Percentiles rank a stretch among this genome's conserved stretches.
Conservation (phyloP, 2,797 vertebrate species). For the Antennarius maculatus region DNA sequence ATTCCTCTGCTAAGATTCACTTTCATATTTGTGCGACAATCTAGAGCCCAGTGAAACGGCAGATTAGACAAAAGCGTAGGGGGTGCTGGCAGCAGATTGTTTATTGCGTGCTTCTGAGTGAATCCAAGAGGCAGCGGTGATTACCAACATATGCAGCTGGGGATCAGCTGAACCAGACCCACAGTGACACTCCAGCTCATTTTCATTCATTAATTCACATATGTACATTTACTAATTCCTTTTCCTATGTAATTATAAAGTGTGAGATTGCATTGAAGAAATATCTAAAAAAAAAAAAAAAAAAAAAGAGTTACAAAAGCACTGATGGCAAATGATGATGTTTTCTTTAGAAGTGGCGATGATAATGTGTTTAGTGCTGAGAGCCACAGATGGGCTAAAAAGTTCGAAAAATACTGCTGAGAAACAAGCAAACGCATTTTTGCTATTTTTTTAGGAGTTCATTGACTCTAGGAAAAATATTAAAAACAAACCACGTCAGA, state of each 20-base stretch:
- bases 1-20: slow-evolving; percentile 68
- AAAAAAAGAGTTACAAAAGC: slow-evolving; percentile 25
- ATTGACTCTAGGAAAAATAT: neutral
- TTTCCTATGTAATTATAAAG: slow-evolving; percentile 56
- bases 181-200: slow-evolving; percentile 66
- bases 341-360: no score
- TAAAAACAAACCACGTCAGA: neutral
- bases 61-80: slow-evolving; percentile 76
- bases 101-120: slow-evolving; percentile 78
- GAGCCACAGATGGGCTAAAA: neutral
- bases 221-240: slow-evolving; percentile 72
- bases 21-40: slow-evolving; percentile 69
- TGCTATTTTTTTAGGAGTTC: neutral
- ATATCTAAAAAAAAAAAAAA: slow-evolving; percentile 49
- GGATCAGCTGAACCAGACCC: slow-evolving; percentile 76
- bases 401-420: neutral
- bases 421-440: neutral
- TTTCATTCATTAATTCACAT: slow-evolving; percentile 79
- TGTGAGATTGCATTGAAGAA: slow-evolving; percentile 60
- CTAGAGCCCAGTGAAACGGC: slow-evolving; percentile 73
- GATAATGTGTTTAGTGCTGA: neutral
- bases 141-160: slow-evolving; percentile 78
- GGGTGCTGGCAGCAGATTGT: slow-evolving; percentile 76
- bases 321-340: slow-evolving; percentile 36
- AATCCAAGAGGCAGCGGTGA: slow-evolving; percentile 79